Percentiles rank a stretch among this genome's conserved stretches.
phyloP scores from a whole-genome alignment of 1,140 invertebrate genomes.

The Hetaerina americana region DNA sequence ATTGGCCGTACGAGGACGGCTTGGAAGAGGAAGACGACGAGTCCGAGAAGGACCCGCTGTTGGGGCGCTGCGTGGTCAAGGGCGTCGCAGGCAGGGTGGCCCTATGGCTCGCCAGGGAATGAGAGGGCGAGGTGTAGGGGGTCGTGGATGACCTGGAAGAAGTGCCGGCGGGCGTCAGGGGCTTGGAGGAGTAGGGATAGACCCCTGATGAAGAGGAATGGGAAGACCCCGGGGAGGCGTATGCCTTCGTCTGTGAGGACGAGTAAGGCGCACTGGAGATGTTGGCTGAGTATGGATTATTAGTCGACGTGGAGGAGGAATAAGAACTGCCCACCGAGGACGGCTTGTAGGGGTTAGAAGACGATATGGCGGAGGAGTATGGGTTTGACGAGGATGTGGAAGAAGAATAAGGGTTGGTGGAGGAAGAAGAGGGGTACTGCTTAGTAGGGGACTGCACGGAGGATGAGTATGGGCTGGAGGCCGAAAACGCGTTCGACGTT shows the following conservation, averaged over 20 bases:
- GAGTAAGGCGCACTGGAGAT: not conserved
- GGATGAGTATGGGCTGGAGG: not conserved
- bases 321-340: not conserved
- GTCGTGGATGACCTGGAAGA: not conserved
- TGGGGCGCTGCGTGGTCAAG: not conserved
- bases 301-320: not conserved
- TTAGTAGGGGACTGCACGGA: not conserved
- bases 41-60: not conserved
- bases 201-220: not conserved
- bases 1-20: not conserved
- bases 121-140: not conserved
- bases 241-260: not conserved
- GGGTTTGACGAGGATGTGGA: slow-evolving; percentile 9
- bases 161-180: not conserved
- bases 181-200: not conserved
- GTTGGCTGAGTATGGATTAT: not conserved
- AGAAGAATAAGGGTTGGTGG: not conserved
- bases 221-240: not conserved
- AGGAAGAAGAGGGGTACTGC: not conserved
- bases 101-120: not conserved
- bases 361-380: slow-evolving; percentile 4
- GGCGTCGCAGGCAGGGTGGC: not conserved
- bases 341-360: not conserved
- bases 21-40: not conserved
- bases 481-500: too few relatives aligned